phyloP scores from a whole-genome alignment of 2,888 invertebrate genomes.

The Ichneumon xanthorius region DNA sequence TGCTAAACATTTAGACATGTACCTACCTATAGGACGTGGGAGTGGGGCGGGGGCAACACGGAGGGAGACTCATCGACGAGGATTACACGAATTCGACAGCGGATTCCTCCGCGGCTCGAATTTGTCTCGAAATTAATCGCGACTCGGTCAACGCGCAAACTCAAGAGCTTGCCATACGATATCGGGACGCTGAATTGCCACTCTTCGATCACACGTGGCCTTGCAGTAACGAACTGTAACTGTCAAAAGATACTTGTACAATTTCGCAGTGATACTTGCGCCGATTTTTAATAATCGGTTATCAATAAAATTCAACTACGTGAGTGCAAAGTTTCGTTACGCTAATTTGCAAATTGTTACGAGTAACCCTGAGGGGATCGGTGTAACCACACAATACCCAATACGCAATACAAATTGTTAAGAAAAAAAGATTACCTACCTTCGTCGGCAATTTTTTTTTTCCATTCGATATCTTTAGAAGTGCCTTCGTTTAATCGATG shows the following conservation, averaged over 20 bases:
- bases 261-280: conserved; percentile 15
- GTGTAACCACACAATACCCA: too few species aligned
- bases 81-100: conserved; percentile 61
- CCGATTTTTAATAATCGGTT: neutral
- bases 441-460: neutral
- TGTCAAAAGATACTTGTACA: neutral
- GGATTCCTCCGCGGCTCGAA: conserved; percentile 50
- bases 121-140: conserved; percentile 39
- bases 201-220: conserved; percentile 17
- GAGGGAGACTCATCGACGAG: conserved; percentile 55
- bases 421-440: neutral
- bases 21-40: conserved; percentile 21
- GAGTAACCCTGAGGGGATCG: too few species aligned
- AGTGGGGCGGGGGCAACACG: neutral
- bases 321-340: neutral
- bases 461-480: neutral
- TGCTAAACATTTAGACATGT: conserved; percentile 62
- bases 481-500: conserved; percentile 38
- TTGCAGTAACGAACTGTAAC: conserved; percentile 38
- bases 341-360: neutral
- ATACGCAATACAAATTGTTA: neutral
- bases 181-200: neutral
- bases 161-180: conserved; percentile 49
- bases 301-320: neutral
- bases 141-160: conserved; percentile 39